phyloP scores from a whole-genome alignment of 2,113 vertebrate genomes.

The Tyto alba region DNA sequence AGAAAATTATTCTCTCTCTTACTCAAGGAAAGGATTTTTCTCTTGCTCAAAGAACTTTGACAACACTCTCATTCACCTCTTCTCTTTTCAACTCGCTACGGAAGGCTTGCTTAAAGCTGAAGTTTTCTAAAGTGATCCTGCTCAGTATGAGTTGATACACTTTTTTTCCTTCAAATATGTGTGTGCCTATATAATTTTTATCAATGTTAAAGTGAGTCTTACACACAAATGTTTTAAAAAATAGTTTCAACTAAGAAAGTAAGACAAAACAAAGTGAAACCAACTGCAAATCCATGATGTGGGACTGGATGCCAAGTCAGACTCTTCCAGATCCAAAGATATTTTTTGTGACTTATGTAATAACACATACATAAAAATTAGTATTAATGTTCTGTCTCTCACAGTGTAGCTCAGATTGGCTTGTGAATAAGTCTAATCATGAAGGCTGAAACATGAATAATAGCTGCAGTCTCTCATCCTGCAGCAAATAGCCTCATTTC shows the following conservation, averaged over 20 bases:
- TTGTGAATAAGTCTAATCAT: slow-evolving; percentile 54
- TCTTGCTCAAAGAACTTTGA: not conserved
- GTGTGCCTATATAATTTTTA: not conserved
- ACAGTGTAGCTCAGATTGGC: slow-evolving; percentile 29
- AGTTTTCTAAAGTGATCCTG: not conserved
- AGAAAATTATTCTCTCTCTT: not conserved
- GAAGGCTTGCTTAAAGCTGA: not conserved
- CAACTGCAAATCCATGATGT: not conserved
- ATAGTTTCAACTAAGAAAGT: not conserved
- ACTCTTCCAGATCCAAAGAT: not conserved
- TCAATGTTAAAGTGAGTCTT: not conserved
- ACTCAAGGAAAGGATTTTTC: not conserved
- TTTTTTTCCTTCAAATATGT: not conserved
- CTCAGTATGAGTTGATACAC: not conserved
- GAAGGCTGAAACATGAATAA: slow-evolving; percentile 42
- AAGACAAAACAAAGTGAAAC: not conserved
- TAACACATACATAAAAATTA: not conserved
- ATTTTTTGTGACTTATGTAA: not conserved
- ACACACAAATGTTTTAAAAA: not conserved
- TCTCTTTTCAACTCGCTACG: not conserved
- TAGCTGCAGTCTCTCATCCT: not conserved
- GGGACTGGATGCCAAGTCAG: not conserved
- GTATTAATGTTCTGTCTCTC: not conserved
- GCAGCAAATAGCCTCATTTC: slow-evolving; percentile 10
- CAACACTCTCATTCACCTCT: not conserved